phyloP scores from a whole-genome alignment of 2,888 invertebrate species.

The Petrolisthes cinctipes region DNA sequence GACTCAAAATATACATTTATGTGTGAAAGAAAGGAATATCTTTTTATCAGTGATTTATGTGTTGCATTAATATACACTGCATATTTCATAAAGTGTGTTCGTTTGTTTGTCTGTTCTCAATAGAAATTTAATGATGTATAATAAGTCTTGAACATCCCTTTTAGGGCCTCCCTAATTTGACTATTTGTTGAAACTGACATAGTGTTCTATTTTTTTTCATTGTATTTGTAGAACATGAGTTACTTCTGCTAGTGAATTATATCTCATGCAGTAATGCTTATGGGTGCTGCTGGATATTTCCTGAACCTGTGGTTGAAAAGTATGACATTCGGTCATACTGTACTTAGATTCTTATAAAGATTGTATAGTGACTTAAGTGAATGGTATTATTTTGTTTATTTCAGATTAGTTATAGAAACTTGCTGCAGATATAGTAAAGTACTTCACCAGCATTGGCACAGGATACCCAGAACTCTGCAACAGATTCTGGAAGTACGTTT shows the following conservation, averaged over 20 bases:
- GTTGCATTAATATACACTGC: too few relatives aligned
- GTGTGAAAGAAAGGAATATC: too few relatives aligned
- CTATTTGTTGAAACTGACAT: too few relatives aligned
- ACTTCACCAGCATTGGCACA: conserved; percentile 18
- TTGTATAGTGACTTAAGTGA: not conserved
- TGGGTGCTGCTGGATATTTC: not conserved
- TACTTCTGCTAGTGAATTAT: not conserved
- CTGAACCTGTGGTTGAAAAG: not conserved
- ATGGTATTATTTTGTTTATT: not conserved
- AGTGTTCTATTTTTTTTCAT: not conserved
- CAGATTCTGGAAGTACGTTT: conserved; percentile 38
- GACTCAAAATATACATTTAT: too few relatives aligned
- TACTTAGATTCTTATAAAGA: too few relatives aligned
- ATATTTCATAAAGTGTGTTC: not conserved
- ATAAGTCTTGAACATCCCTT: too few relatives aligned
- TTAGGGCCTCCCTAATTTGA: too few relatives aligned
- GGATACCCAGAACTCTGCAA: conserved; percentile 36
- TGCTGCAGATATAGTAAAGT: not conserved
- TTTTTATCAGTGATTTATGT: too few relatives aligned
- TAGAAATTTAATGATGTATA: too few relatives aligned
- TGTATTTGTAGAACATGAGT: not conserved
- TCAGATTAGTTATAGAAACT: conserved; percentile 40
- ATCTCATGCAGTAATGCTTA: not conserved
- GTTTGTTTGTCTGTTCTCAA: not conserved
- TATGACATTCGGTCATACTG: too few relatives aligned